Conservation (phyloP, 2,888 invertebrate species). For the Helleia helle region DNA sequence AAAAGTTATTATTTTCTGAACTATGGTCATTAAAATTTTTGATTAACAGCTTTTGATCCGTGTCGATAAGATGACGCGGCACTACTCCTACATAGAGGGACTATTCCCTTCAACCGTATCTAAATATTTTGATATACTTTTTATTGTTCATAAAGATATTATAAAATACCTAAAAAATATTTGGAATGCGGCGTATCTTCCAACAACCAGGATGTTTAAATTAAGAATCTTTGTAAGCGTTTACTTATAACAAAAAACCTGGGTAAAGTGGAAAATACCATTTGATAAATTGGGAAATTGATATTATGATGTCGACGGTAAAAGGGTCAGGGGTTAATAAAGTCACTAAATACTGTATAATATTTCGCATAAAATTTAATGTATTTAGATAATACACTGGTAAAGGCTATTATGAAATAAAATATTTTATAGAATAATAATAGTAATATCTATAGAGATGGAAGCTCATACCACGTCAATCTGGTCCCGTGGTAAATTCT, state of each 20-base stretch:
- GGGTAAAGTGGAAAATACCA: too few species aligned
- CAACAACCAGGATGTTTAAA: background rate
- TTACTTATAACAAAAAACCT: background rate
- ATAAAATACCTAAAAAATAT: conserved; percentile 47
- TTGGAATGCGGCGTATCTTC: conserved; percentile 37
- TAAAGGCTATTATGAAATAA: too few species aligned
- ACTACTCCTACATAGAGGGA: conserved; percentile 49
- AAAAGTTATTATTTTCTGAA: conserved; percentile 71
- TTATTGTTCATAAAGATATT: conserved; percentile 49
- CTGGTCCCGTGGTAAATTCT: too few species aligned
- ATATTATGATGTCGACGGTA: too few species aligned
- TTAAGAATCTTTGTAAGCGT: background rate
- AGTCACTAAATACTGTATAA: too few species aligned
- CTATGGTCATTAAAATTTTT: conserved; percentile 74
- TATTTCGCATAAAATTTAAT: too few species aligned
- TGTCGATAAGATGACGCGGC: conserved; percentile 68
- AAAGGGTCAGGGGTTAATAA: too few species aligned
- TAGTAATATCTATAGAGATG: too few species aligned
- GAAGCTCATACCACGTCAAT: too few species aligned
- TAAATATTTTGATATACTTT: conserved; percentile 60
- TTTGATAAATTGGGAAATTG: too few species aligned
- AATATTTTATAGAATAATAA: too few species aligned
- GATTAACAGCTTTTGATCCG: conserved; percentile 71
- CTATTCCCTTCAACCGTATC: conserved; percentile 60
- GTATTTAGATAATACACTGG: too few species aligned